A percentile compares a stretch with the other conserved stretches of the same genome.
These are phyloP conservation scores for Kryphioiulus occultus DNA, from an alignment of 2,888 invertebrate species.

Conservation along the genomic window DNA sequence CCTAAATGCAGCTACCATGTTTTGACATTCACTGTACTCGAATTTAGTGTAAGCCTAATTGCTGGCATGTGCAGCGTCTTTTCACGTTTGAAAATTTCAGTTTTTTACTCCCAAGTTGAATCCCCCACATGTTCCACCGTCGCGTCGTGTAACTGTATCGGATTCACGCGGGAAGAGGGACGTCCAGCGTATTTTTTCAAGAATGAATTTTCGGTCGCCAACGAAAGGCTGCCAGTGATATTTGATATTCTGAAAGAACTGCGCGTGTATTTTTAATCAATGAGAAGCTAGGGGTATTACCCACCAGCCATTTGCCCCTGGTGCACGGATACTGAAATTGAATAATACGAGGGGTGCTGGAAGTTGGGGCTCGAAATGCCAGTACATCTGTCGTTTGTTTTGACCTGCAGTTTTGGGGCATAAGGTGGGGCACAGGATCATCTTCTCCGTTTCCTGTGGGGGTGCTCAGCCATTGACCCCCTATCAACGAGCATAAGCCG, in stretches of 20 bases:
- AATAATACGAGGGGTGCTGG: neutral
- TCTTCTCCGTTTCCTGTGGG: conserved; percentile 38
- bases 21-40: neutral
- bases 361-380: conserved; percentile 17
- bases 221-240: neutral
- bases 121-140: neutral
- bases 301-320: neutral
- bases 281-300: neutral
- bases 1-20: neutral
- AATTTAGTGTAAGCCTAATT: neutral
- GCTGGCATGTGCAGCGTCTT: neutral
- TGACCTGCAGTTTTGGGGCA: conserved; percentile 40
- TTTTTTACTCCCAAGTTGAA: neutral
- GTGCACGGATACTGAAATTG: neutral
- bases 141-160: neutral
- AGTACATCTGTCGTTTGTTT: conserved; percentile 43
- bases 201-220: neutral
- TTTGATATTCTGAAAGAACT: conserved; percentile 2
- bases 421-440: conserved; percentile 24
- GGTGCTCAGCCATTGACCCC: neutral
- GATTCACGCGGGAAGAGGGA: neutral
- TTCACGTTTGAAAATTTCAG: neutral
- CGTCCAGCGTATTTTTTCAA: conserved; percentile 16
- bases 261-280: neutral
- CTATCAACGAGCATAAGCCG: neutral